These are phyloP conservation scores for Leptinotarsa juncta DNA, from an alignment of 2,888 invertebrate genomes.

Conservation along the genomic window DNA sequence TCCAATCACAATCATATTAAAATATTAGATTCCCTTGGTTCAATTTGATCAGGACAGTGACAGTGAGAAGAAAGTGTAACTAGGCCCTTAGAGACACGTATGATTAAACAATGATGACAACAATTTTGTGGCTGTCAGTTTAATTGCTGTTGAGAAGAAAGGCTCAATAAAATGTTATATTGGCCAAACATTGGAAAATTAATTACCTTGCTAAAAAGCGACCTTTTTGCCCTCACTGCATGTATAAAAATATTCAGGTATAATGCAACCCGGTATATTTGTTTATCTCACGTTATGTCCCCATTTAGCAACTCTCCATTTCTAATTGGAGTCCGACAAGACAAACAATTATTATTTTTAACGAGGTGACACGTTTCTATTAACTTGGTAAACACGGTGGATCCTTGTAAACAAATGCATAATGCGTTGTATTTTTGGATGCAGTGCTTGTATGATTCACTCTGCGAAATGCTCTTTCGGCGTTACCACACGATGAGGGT, in stretches of 20 bases:
- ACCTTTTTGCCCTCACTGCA: too few relatives aligned
- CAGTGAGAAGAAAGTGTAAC: too few relatives aligned
- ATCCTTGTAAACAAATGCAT: slow-evolving; percentile 22
- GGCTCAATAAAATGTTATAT: too few relatives aligned
- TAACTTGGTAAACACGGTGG: slow-evolving; percentile 7
- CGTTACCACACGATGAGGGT: slow-evolving; percentile 38
- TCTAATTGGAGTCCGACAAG: slow-evolving; percentile 3
- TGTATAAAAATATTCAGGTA: not conserved
- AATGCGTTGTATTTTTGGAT: slow-evolving; percentile 14
- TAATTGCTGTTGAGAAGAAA: too few relatives aligned
- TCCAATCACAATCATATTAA: too few relatives aligned
- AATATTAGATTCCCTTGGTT: too few relatives aligned
- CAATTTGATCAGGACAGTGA: too few relatives aligned
- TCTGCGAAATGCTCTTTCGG: slow-evolving; percentile 21
- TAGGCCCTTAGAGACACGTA: too few relatives aligned
- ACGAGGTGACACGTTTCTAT: slow-evolving; percentile 14
- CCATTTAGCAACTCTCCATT: slow-evolving; percentile 11
- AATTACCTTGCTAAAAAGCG: too few relatives aligned
- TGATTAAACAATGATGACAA: too few relatives aligned
- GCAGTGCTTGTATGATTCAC: slow-evolving; percentile 22
- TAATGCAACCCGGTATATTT: not conserved
- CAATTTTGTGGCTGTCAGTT: too few relatives aligned
- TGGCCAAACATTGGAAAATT: too few relatives aligned
- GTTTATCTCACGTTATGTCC: slow-evolving; percentile 22
- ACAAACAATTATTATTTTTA: slow-evolving; percentile 23